These are phyloP conservation scores for Diarsia brunnea DNA, from an alignment of 2,888 invertebrate species.

Conservation along the genomic window DNA sequence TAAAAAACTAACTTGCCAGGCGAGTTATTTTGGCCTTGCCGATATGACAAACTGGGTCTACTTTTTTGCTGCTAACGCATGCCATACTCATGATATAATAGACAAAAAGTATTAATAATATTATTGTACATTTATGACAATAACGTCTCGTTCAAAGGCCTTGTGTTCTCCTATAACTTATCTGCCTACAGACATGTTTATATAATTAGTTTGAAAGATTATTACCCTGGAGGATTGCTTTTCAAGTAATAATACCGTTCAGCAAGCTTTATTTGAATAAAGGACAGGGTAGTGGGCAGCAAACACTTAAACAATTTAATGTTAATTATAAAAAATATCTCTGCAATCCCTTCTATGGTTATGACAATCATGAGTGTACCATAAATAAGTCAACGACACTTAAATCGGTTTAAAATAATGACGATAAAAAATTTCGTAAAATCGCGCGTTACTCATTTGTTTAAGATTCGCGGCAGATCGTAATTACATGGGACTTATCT, in stretches of 20 bases:
- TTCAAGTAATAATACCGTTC: constrained; percentile 32
- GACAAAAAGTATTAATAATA: constrained; percentile 25
- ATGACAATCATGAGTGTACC: constrained; percentile 37
- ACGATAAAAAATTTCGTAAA: constrained; percentile 42
- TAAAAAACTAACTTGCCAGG: constrained; percentile 43
- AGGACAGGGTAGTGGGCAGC: constrained; percentile 58
- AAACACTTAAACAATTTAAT: constrained; percentile 49
- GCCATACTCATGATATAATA: constrained; percentile 13
- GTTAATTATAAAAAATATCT: constrained; percentile 55
- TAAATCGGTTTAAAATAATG: constrained; percentile 58
- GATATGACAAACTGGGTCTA: constrained; percentile 42
- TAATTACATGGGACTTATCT: constrained; percentile 76
- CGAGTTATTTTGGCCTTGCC: constrained; percentile 47
- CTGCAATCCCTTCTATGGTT: constrained; percentile 50
- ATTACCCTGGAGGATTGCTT: constrained; percentile 46
- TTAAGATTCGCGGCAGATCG: constrained; percentile 63
- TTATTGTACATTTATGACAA: constrained; percentile 43
- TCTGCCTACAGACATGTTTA: constrained; percentile 47
- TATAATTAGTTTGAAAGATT: constrained; percentile 50
- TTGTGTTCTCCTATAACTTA: constrained; percentile 45
- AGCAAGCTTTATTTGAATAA: constrained; percentile 52
- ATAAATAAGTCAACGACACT: constrained; percentile 54
- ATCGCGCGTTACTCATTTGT: constrained; percentile 49
- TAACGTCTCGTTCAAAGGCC: constrained; percentile 35
- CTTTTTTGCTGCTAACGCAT: constrained; percentile 34